phyloP scores from a whole-genome alignment of 2,888 invertebrate genomes.

The Drosophila monieri region DNA sequence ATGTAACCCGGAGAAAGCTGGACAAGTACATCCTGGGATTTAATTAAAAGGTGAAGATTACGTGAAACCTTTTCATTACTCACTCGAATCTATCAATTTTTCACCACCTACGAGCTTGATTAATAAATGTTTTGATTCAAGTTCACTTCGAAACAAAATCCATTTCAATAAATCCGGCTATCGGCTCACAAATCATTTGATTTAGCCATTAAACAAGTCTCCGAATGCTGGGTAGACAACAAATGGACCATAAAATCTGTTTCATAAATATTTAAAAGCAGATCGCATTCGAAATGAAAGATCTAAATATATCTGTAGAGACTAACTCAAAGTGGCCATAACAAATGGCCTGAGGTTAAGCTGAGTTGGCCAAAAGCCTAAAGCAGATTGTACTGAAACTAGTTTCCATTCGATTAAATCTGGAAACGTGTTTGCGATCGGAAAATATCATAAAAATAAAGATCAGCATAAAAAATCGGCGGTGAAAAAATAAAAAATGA shows the following conservation, averaged over 20 bases:
- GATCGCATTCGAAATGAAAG: conserved; percentile 32
- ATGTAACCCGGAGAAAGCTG: conserved; percentile 18
- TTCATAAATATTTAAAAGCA: conserved; percentile 70
- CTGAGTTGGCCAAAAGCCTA: conserved; percentile 13
- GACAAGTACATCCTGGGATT: conserved; percentile 7
- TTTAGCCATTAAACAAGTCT: conserved; percentile 57
- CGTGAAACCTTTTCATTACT: background rate
- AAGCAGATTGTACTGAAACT: conserved; percentile 60
- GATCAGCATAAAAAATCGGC: conserved; percentile 4
- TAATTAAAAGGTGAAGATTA: background rate
- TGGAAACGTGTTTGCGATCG: conserved; percentile 60
- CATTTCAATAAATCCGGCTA: conserved; percentile 30
- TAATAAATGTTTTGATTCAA: conserved; percentile 4
- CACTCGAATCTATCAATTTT: background rate
- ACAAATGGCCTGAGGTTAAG: conserved; percentile 50
- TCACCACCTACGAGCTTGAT: conserved; percentile 5
- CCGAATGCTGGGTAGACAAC: conserved; percentile 12
- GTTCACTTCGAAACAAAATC: conserved; percentile 2
- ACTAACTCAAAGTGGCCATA: conserved; percentile 36
- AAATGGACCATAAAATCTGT: conserved; percentile 56
- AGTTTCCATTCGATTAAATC: conserved; percentile 51
- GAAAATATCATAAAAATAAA: conserved; percentile 23
- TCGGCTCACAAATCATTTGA: conserved; percentile 57
- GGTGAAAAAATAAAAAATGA: conserved; percentile 34
- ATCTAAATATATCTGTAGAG: conserved; percentile 13